These are phyloP conservation scores for Drosophila setosimentum DNA, from an alignment of 2,888 invertebrate genomes.

Conservation along the genomic window DNA sequence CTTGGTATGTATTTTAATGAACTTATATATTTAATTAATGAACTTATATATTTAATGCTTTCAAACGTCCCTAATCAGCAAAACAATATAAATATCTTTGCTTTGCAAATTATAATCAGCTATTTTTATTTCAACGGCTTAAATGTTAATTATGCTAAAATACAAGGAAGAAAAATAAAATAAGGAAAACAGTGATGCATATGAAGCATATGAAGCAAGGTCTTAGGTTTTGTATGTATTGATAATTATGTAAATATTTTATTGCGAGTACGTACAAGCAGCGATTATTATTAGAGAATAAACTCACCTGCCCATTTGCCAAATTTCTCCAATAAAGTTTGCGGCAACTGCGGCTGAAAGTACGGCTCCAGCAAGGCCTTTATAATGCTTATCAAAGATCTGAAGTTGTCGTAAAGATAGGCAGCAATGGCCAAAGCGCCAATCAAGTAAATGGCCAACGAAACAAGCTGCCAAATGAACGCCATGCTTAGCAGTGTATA, in stretches of 20 bases:
- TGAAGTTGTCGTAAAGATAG: conserved; percentile 86
- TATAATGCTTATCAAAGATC: conserved; percentile 87
- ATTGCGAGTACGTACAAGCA: background rate
- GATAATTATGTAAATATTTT: conserved; percentile 1
- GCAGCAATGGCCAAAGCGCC: conserved; percentile 71
- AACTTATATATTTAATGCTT: background rate
- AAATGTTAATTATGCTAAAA: background rate
- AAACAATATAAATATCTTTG: background rate
- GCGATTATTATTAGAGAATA: background rate
- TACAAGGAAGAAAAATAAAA: background rate
- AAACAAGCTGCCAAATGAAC: conserved; percentile 75
- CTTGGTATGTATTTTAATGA: background rate
- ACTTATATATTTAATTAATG: background rate
- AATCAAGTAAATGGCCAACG: conserved; percentile 73
- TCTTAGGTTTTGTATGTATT: background rate
- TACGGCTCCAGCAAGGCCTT: conserved; percentile 89
- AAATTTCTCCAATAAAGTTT: conserved; percentile 88
- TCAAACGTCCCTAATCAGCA: background rate
- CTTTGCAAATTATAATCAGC: background rate
- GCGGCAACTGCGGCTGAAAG: conserved; percentile 88
- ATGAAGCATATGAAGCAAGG: background rate
- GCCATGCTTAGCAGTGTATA: conserved; percentile 75
- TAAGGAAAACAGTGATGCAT: background rate
- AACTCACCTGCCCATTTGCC: conserved; percentile 95
- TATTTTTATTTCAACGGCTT: background rate